These are phyloP conservation scores for Nomada fabriciana DNA, from an alignment of 2,888 invertebrate species.

Conservation along the genomic window DNA sequence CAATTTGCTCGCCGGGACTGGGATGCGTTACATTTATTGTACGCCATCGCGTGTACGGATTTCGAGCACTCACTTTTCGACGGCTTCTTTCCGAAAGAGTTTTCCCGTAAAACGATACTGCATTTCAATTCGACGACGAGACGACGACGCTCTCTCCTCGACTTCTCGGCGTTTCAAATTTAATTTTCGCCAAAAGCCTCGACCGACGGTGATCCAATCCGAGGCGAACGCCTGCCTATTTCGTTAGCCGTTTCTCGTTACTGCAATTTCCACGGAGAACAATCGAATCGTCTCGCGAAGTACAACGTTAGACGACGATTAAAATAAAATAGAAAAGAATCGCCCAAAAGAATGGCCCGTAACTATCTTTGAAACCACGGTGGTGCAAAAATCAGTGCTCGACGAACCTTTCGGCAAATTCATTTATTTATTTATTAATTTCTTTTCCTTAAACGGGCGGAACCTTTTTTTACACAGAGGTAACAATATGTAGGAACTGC, in stretches of 20 bases:
- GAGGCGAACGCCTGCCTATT: not conserved
- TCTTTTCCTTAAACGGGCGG: too few species aligned
- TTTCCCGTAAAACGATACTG: not conserved
- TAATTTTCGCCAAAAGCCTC: not conserved
- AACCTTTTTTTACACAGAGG: too few species aligned
- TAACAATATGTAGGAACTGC: too few species aligned
- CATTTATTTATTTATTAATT: too few species aligned
- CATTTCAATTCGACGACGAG: not conserved
- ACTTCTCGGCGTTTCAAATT: not conserved
- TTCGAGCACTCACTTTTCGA: not conserved
- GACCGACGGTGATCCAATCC: not conserved
- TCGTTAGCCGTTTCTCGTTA: not conserved
- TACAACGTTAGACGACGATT: not conserved
- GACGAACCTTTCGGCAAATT: too few species aligned
- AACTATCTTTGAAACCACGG: slow-evolving; percentile 4
- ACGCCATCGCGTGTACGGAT: not conserved
- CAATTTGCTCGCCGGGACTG: slow-evolving; percentile 20
- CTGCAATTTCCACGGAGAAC: too few species aligned
- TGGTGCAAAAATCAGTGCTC: too few species aligned
- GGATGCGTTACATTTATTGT: not conserved
- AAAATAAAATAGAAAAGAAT: too few species aligned
- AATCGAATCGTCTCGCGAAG: too few species aligned
- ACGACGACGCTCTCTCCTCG: not conserved
- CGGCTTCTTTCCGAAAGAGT: not conserved
- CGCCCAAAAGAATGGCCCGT: not conserved